These are phyloP conservation scores for Toxotes lorentzi DNA, from an alignment of 2,797 vertebrate genomes.

Conservation along the genomic window DNA sequence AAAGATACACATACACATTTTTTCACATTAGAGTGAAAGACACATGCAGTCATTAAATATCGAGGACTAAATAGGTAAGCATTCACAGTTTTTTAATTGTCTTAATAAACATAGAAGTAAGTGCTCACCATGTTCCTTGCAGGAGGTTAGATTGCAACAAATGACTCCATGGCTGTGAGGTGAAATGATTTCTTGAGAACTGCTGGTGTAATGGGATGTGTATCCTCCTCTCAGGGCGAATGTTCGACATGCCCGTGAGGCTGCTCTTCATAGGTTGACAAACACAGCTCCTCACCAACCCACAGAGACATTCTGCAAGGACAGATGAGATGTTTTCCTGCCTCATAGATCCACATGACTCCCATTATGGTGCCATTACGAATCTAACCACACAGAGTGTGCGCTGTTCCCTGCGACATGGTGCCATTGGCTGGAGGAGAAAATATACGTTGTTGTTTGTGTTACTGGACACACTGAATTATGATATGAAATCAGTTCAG, in stretches of 20 bases:
- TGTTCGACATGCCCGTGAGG: neutral
- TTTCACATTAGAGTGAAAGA: neutral
- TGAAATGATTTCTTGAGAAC: neutral
- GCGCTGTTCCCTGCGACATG: conserved; percentile 22
- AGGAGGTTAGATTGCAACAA: neutral
- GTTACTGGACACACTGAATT: neutral
- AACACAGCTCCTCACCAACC: neutral
- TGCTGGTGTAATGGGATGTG: neutral
- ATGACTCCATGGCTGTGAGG: neutral
- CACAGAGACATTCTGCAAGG: neutral
- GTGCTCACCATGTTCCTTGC: conserved; percentile 51
- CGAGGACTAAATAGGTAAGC: too few relatives aligned
- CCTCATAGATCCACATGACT: conserved; percentile 74
- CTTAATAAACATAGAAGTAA: neutral
- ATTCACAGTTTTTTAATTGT: neutral
- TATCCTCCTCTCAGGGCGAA: neutral
- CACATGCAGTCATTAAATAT: neutral
- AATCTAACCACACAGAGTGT: conserved; percentile 35
- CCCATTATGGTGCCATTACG: conserved; percentile 54
- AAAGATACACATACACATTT: neutral
- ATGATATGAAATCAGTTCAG: neutral
- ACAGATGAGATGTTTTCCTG: conserved; percentile 16
- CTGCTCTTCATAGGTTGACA: conserved; percentile 1
- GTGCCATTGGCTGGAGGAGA: neutral
- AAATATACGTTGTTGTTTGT: neutral